A percentile compares a stretch with the other conserved stretches of the same genome.
Conservation (phyloP, 2,113 vertebrate genomes). For the Vulpes vulpes region DNA sequence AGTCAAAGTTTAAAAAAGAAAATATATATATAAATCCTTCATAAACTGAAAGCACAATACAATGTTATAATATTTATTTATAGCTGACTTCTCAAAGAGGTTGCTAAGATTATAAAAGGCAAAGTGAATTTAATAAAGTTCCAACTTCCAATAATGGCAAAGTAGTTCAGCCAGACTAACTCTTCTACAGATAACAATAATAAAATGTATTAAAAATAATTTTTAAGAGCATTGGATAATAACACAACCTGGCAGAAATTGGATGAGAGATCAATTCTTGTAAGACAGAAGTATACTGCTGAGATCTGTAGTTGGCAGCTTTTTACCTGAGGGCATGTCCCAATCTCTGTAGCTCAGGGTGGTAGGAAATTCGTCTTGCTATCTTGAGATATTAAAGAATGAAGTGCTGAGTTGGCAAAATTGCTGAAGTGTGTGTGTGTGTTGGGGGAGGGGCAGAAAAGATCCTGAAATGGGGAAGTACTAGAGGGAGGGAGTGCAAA, state of each 20-base stretch:
- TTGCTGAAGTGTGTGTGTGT: not conserved
- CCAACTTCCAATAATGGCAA: not conserved
- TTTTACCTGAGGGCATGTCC: not conserved
- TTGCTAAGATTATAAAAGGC: conserved; percentile 54
- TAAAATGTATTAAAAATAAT: not conserved
- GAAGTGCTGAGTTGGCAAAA: not conserved
- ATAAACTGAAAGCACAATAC: conserved; percentile 32
- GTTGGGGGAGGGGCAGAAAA: not conserved
- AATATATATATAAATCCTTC: not conserved
- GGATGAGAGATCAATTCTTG: not conserved
- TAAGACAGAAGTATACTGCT: not conserved
- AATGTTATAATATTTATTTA: conserved; percentile 50
- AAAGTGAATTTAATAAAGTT: conserved; percentile 15
- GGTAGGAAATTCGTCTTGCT: not conserved
- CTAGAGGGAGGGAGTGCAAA: not conserved
- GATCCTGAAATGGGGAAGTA: not conserved
- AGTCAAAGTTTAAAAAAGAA: conserved; percentile 41
- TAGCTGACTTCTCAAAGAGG: conserved; percentile 31
- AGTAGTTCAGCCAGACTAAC: not conserved
- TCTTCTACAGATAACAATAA: conserved; percentile 19
- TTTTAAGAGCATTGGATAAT: not conserved
- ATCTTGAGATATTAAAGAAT: not conserved
- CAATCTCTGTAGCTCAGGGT: not conserved
- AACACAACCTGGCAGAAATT: not conserved
- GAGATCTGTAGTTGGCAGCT: not conserved